phyloP scores from a whole-genome alignment of 2,113 vertebrate species.

The Cryptoleucopteryx plumbea region DNA sequence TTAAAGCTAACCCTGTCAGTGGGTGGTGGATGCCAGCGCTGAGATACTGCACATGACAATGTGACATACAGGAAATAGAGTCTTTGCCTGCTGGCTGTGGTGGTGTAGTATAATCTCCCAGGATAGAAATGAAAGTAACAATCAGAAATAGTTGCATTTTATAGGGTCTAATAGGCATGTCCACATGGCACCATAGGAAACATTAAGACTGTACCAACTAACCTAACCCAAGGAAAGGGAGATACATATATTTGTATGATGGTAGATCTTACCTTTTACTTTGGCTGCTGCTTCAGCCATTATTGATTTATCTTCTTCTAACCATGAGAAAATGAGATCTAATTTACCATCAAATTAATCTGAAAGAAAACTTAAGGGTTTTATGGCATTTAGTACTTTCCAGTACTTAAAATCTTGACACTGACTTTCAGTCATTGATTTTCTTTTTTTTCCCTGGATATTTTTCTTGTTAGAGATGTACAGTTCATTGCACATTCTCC shows the following conservation, averaged over 20 bases:
- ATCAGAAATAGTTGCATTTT: background rate
- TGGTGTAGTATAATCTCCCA: background rate
- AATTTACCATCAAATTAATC: background rate
- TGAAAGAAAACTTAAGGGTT: background rate
- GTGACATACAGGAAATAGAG: background rate
- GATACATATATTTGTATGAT: accelerated
- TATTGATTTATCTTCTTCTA: background rate
- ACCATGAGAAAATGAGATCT: background rate
- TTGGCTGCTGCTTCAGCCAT: background rate
- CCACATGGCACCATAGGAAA: background rate
- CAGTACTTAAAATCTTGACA: background rate
- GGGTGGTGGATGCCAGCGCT: background rate
- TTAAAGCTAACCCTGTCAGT: background rate
- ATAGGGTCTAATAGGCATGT: background rate
- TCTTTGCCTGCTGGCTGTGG: background rate
- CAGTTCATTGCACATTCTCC: background rate
- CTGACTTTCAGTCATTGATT: background rate
- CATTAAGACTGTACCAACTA: background rate
- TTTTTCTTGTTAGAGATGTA: background rate
- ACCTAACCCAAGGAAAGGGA: background rate
- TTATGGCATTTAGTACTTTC: background rate
- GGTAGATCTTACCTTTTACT: background rate
- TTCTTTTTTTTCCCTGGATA: background rate
- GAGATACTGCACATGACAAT: accelerated
- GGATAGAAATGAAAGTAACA: background rate